A percentile compares a stretch with the other conserved stretches of the same genome.
phyloP scores from a whole-genome alignment of 2,797 vertebrate genomes.

The Pogoniulus pusillus region DNA sequence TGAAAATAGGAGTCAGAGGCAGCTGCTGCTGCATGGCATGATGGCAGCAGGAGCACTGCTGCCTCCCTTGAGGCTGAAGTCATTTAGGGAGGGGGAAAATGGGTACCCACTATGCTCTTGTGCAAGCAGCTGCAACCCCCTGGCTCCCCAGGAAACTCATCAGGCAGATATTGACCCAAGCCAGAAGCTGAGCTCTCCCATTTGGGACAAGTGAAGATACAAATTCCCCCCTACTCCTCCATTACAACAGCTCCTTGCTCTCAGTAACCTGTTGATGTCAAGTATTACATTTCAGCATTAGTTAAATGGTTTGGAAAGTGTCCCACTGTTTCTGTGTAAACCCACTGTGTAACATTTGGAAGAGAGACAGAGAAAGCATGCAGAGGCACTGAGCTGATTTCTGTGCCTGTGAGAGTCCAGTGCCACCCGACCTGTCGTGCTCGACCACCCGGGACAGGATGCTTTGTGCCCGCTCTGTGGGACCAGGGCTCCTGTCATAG shows the following conservation, averaged over 20 bases:
- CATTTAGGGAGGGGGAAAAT: rapidly evolving
- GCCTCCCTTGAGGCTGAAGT: not conserved
- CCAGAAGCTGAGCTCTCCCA: not conserved
- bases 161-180: not conserved
- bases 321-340: constrained; percentile 56
- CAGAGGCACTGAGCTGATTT: not conserved
- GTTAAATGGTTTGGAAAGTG: constrained; percentile 59
- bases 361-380: constrained; percentile 43
- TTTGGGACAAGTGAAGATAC: not conserved
- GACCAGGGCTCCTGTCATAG: not conserved
- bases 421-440: not conserved
- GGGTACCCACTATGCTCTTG: rapidly evolving
- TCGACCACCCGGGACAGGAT: rapidly evolving
- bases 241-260: constrained; percentile 3
- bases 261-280: constrained; percentile 15
- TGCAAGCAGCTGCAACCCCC: not conserved
- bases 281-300: constrained; percentile 58
- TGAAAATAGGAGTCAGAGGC: not conserved
- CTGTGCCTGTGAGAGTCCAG: rapidly evolving
- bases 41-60: not conserved
- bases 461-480: not conserved
- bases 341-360: constrained; percentile 54
- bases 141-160: not conserved
- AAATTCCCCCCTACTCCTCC: not conserved
- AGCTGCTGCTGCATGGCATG: not conserved